Percentiles rank a stretch among this genome's conserved stretches.
Evolutionary conservation across 2,113 vertebrate species (phyloP).

Genomic region (Uria aalge): DNA sequence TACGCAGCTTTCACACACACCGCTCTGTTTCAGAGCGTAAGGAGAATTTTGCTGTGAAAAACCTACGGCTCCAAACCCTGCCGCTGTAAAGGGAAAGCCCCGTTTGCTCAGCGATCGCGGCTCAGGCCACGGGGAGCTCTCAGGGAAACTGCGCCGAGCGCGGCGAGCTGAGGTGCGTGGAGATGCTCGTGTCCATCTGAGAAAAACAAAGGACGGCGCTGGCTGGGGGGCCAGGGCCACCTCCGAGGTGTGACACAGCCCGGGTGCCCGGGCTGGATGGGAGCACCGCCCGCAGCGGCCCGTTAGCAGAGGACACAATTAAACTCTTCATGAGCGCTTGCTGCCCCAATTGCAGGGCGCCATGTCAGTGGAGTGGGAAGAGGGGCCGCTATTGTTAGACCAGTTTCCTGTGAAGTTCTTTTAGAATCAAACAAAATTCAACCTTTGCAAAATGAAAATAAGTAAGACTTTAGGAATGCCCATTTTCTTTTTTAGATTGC

Average conservation of each 20-base stretch:
- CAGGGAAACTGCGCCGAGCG: rapidly evolving
- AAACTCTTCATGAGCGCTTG: background rate
- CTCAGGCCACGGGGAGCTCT: rapidly evolving
- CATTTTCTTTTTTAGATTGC: background rate
- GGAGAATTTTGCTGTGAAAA: background rate
- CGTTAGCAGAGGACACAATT: background rate
- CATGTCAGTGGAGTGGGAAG: background rate
- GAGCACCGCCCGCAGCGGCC: background rate
- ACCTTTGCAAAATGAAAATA: conserved; percentile 35
- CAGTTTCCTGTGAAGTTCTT: background rate
- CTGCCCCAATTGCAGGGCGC: rapidly evolving
- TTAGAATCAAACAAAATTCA: conserved; percentile 18
- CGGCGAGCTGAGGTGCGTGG: rapidly evolving
- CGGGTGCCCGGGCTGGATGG: background rate
- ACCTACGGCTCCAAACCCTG: background rate
- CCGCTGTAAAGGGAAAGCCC: background rate
- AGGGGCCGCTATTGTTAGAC: rapidly evolving
- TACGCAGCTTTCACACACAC: background rate
- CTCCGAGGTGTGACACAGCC: background rate
- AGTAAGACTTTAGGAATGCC: background rate
- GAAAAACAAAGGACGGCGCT: background rate
- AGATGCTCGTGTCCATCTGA: rapidly evolving
- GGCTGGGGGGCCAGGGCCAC: background rate
- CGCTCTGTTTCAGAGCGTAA: background rate
- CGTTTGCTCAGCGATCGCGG: rapidly evolving